These are phyloP conservation scores for Euglossa dilemma DNA, from an alignment of 1,140 invertebrate genomes.

Conservation along the genomic window DNA sequence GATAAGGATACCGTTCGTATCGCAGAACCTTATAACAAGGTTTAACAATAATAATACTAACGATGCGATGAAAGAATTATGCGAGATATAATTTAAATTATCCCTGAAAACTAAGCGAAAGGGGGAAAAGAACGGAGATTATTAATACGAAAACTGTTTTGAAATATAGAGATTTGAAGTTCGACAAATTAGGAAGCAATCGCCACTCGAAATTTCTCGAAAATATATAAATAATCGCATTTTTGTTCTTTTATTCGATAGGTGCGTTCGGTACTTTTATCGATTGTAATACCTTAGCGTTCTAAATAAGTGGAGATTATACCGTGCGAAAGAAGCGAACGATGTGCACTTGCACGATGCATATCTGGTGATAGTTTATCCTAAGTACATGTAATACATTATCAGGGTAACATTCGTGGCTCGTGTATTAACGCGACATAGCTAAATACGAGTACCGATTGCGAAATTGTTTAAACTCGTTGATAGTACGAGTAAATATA, in stretches of 20 bases:
- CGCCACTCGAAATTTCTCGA: not conserved
- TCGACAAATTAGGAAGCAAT: not conserved
- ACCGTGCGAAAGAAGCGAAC: not conserved
- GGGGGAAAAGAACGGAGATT: not conserved
- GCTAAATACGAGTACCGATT: slow-evolving; percentile 37
- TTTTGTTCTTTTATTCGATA: not conserved
- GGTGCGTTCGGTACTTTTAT: not conserved
- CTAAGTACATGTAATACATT: not conserved
- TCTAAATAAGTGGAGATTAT: not conserved
- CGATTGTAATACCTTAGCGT: not conserved
- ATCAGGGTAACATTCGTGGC: slow-evolving; percentile 39
- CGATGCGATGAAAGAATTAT: not conserved
- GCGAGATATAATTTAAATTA: not conserved
- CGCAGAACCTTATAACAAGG: too few species aligned
- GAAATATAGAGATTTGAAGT: not conserved
- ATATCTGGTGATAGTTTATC: slow-evolving; percentile 33
- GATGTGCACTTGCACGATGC: slow-evolving; percentile 19
- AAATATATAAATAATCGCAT: too few species aligned
- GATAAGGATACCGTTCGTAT: not conserved
- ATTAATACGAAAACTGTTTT: too few species aligned
- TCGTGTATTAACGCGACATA: not conserved
- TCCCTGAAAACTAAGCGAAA: too few species aligned
- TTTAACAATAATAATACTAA: not conserved
- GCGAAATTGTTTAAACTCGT: not conserved
- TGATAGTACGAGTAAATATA: not conserved